Percentiles rank a stretch among this genome's conserved stretches.
phyloP scores from a whole-genome alignment of 1,140 invertebrate genomes.

The roundworm (Caenorhabditis elegans) region DNA sequence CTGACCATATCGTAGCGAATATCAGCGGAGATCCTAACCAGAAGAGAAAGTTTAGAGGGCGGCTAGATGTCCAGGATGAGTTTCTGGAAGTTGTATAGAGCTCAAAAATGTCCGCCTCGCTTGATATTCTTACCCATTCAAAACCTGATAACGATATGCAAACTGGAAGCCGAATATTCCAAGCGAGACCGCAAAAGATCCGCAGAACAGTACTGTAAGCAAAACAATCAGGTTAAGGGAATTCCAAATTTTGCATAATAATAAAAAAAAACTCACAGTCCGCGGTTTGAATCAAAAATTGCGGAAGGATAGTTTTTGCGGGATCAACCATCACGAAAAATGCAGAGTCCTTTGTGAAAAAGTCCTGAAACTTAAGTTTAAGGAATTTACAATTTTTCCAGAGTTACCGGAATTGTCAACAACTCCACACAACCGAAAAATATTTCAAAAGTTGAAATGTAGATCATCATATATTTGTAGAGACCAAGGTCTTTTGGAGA shows the following conservation, averaged over 20 bases:
- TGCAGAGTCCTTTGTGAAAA: neutral
- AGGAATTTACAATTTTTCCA: too few relatives aligned
- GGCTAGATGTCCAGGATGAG: neutral
- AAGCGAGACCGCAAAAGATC: neutral
- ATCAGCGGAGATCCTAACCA: neutral
- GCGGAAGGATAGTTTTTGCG: neutral
- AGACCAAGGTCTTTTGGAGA: neutral
- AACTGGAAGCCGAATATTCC: neutral
- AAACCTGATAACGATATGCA: neutral
- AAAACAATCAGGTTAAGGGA: too few relatives aligned
- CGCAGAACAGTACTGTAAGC: neutral
- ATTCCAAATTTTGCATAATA: too few relatives aligned
- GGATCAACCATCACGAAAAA: conserved; percentile 4
- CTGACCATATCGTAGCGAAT: neutral
- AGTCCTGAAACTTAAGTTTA: neutral
- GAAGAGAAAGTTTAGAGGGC: neutral
- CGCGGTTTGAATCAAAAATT: neutral
- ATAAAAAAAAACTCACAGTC: neutral
- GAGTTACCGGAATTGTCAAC: neutral
- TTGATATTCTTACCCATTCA: neutral
- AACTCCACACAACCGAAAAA: neutral
- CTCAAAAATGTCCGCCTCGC: neutral
- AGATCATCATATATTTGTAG: neutral
- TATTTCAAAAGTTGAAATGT: neutral
- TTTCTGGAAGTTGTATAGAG: neutral